Base-by-base conservation (phyloP, 1,140 invertebrate genomes). In the Cherax quadricarinatus region DNA sequence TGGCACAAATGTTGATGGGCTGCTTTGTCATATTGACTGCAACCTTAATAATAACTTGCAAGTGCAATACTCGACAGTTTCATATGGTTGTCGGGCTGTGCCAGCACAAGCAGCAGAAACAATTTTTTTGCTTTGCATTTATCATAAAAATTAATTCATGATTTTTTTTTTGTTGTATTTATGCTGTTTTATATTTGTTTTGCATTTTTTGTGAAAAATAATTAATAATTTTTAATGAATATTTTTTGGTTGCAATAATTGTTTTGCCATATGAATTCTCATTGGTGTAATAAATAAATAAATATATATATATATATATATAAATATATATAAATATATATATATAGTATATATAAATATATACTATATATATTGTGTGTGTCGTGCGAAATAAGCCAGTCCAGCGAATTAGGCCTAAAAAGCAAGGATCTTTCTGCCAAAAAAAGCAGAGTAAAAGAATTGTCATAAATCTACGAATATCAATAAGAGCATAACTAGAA, bases 1-100 rank as follows among this genome's bases (percentile, higher is more conserved):
- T 91, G 85, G 89, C 89, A 86, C 89, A 91, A 91, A 91, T 86
- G 89, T 86, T 75, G 89, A 91, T 75, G 86, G 84, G 89, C 84
- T 91, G 89, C 84, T 91, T 53, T 80, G 70, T 91, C 62, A 53
- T 91, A 75, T 85, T 84, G 81, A 86, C 75, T 79, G 51, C 84
- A 80, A 91, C 85, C 51, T 48, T 86, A 66, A 30, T 78, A 53
- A 75, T 57, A 80, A 88, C 81, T 41, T 53, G 75, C 53, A 88
- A 30, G 86, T 62, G 86, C 53, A 81, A 81, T 88, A 53, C 51
- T 30, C 86, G 60, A 78, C 75, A 79, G 78, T n/a, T 53, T 60
- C 57, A 51, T 81, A 41, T 75, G 60, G 53, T 80, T 88, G 86
- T 88, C 51, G 66, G 30, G 53, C 62, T 80, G 79, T 80, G 48